phyloP scores from a whole-genome alignment of 2,888 invertebrate genomes.

The Corbicula japonica region DNA sequence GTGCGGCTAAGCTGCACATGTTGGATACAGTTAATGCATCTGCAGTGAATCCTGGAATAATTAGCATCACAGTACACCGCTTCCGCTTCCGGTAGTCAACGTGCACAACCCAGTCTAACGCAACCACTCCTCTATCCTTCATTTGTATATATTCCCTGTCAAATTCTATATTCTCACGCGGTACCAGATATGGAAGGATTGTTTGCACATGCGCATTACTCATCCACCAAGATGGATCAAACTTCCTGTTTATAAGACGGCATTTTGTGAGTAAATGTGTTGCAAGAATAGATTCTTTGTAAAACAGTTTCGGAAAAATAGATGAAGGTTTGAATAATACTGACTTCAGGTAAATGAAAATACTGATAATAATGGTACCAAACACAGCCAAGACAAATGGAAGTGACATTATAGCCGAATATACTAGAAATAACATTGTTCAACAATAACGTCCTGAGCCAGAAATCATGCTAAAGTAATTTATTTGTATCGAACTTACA shows the following conservation, averaged over 20 bases:
- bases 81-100: conserved; percentile 69
- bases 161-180: conserved; percentile 65
- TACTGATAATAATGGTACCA: conserved; percentile 71
- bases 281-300: conserved; percentile 79
- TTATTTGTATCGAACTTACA: too few relatives aligned
- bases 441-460: too few relatives aligned
- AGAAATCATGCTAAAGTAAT: too few relatives aligned
- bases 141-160: conserved; percentile 81
- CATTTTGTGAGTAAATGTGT: conserved; percentile 78
- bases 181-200: conserved; percentile 69
- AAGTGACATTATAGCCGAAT: conserved; percentile 62
- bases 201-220: conserved; percentile 81
- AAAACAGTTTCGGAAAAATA: conserved; percentile 75
- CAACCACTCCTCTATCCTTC: conserved; percentile 81
- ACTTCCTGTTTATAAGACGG: conserved; percentile 73
- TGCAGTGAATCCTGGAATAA: conserved; percentile 79
- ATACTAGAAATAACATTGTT: conserved; percentile 58
- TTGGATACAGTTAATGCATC: conserved; percentile 69
- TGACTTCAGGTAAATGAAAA: conserved; percentile 70
- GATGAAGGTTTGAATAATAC: conserved; percentile 64
- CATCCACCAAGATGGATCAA: conserved; percentile 77
- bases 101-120: conserved; percentile 81
- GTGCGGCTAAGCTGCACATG: conserved; percentile 71
- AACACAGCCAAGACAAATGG: conserved; percentile 68
- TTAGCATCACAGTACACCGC: conserved; percentile 72